A percentile compares a stretch with the other conserved stretches of the same genome.
phyloP scores from a whole-genome alignment of 2,113 vertebrate genomes.

The Crotalus viridis region DNA sequence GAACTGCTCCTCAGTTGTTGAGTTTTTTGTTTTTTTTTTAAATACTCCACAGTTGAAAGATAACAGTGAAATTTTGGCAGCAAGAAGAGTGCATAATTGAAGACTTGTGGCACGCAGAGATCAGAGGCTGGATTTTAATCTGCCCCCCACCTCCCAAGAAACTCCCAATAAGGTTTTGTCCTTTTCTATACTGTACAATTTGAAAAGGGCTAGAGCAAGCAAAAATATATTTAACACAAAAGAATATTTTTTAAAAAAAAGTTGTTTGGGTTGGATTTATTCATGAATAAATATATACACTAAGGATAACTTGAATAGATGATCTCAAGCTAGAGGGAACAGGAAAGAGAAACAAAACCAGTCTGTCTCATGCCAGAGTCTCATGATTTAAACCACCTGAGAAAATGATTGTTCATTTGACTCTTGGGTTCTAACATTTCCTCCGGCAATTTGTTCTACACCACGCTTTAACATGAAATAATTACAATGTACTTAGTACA shows the following conservation, averaged over 20 bases:
- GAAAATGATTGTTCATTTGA: neutral
- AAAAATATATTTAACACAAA: neutral
- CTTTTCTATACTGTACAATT: neutral
- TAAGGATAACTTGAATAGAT: neutral
- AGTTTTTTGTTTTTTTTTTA: neutral
- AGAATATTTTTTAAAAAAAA: neutral
- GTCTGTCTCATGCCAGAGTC: neutral
- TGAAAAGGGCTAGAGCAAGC: neutral
- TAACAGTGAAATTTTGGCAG: conserved; percentile 11
- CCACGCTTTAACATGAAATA: neutral
- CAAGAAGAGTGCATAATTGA: conserved; percentile 8
- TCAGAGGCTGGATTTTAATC: neutral
- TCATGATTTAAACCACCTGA: neutral
- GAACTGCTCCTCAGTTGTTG: neutral
- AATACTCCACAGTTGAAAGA: neutral
- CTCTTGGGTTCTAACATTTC: neutral
- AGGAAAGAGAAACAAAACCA: neutral
- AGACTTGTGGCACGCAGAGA: conserved; percentile 4
- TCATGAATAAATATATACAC: neutral
- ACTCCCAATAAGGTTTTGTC: neutral
- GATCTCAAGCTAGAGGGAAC: neutral
- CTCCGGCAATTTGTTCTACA: neutral
- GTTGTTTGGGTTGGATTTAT: neutral
- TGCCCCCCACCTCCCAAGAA: neutral
- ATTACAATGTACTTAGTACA: neutral